A percentile compares a stretch with the other conserved stretches of the same genome.
Conservation (phyloP, 2,113 vertebrate species). For the Lycaon pictus region DNA sequence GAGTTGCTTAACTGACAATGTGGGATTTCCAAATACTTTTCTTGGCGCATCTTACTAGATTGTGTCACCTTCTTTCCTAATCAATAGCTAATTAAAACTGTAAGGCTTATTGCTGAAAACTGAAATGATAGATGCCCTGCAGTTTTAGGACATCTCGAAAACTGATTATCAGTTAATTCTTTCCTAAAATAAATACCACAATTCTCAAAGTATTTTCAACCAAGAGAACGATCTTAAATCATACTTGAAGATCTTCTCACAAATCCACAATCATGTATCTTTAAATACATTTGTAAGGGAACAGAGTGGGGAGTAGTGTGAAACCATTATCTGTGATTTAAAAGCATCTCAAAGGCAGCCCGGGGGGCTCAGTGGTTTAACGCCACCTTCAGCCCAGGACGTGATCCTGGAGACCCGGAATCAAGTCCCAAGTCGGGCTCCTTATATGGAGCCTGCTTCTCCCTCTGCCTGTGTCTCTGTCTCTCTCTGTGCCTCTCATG, state of each 20-base stretch:
- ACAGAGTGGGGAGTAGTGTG: no score
- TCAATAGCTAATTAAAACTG: slow-evolving; percentile 61
- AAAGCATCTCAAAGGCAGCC: background rate
- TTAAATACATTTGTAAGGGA: background rate
- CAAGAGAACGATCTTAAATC: background rate
- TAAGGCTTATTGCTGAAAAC: background rate
- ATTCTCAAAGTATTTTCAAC: slow-evolving; percentile 8
- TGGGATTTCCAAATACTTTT: slow-evolving; percentile 1
- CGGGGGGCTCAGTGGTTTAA: no score
- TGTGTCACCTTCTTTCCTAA: background rate
- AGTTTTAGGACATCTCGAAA: slow-evolving; percentile 8
- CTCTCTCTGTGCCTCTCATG: no score
- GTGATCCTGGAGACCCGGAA: no score
- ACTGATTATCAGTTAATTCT: background rate
- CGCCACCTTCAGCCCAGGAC: no score
- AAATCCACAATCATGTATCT: background rate
- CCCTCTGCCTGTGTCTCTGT: no score
- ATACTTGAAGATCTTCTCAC: background rate
- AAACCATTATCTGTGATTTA: background rate
- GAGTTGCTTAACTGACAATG: background rate
- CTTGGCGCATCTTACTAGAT: background rate
- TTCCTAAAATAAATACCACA: background rate
- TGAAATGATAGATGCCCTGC: background rate
- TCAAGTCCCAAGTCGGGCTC: no score
- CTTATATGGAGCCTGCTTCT: no score